Evolutionary conservation across 2,113 vertebrate genomes (phyloP).

Genomic region (Vulpes lagopus): DNA sequence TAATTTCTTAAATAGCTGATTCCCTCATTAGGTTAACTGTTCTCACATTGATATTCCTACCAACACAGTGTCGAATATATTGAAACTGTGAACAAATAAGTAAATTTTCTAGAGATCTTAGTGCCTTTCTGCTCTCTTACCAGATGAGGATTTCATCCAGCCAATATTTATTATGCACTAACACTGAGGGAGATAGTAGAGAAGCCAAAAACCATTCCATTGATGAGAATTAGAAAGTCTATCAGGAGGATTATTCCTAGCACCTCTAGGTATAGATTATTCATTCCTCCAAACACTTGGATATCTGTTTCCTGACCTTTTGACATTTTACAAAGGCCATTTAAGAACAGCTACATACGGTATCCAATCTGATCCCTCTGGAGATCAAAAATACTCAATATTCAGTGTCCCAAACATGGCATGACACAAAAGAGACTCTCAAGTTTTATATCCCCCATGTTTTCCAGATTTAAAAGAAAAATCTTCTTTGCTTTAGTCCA

Average conservation of each 20-base stretch:
- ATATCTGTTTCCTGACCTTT: neutral
- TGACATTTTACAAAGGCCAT: neutral
- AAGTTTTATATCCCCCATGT: neutral
- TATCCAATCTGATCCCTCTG: neutral
- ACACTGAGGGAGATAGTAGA: neutral
- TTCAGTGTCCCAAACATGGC: neutral
- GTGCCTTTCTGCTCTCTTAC: neutral
- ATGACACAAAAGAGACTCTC: neutral
- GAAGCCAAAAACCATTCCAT: neutral
- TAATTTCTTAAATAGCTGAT: neutral
- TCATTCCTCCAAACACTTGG: neutral
- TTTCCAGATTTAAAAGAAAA: constrained; percentile 12
- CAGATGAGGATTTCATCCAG: neutral
- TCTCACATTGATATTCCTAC: neutral
- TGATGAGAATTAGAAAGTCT: neutral
- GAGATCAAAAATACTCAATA: neutral
- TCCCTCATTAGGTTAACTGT: neutral
- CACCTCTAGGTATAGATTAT: neutral
- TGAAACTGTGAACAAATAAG: constrained; percentile 20
- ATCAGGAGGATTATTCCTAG: neutral
- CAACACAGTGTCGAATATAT: neutral
- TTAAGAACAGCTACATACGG: neutral
- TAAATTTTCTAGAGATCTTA: neutral
- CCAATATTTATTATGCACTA: neutral
- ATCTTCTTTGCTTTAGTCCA: neutral